A percentile compares a stretch with the other conserved stretches of the same genome.
phyloP scores from a whole-genome alignment of 2,888 invertebrate species.

The Lampropteryx suffumata region DNA sequence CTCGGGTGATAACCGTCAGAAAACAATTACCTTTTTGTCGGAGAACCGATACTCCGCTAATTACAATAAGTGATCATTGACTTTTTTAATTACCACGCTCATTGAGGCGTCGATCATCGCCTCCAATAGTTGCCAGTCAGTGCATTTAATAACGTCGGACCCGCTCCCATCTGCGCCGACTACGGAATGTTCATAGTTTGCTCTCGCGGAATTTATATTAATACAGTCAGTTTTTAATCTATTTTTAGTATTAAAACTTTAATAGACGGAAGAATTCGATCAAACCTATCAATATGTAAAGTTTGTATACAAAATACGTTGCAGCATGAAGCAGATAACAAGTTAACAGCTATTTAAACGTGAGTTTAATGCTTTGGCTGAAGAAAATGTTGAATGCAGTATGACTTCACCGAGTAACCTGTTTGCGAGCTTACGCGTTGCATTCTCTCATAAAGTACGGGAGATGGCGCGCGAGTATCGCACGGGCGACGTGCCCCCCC shows the following conservation, averaged over 20 bases:
- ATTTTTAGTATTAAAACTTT: constrained; percentile 44
- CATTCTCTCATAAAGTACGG: constrained; percentile 63
- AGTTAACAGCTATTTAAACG: constrained; percentile 54
- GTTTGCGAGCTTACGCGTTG: constrained; percentile 60
- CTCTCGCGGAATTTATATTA: constrained; percentile 72
- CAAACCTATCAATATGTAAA: constrained; percentile 36
- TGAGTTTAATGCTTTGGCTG: constrained; percentile 57
- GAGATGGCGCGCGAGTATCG: constrained; percentile 45
- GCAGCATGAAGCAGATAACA: constrained; percentile 42
- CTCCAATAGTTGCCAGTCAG: constrained; percentile 79
- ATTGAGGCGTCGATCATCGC: constrained; percentile 74
- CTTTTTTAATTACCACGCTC: constrained; percentile 76
- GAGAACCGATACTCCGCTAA: constrained; percentile 71
- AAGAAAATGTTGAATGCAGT: constrained; percentile 48
- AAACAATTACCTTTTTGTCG: constrained; percentile 80
- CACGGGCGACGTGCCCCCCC: constrained; percentile 35
- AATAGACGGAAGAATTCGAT: constrained; percentile 32
- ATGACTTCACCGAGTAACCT: constrained; percentile 61
- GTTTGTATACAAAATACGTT: constrained; percentile 39
- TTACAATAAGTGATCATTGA: constrained; percentile 80
- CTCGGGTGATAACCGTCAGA: constrained; percentile 63
- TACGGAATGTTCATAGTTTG: constrained; percentile 62
- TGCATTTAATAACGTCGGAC: constrained; percentile 74
- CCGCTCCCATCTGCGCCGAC: constrained; percentile 35
- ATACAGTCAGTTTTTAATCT: constrained; percentile 51